Evolutionary conservation across 2,797 vertebrate genomes (phyloP).

Genomic region (Anguilla anguilla): DNA sequence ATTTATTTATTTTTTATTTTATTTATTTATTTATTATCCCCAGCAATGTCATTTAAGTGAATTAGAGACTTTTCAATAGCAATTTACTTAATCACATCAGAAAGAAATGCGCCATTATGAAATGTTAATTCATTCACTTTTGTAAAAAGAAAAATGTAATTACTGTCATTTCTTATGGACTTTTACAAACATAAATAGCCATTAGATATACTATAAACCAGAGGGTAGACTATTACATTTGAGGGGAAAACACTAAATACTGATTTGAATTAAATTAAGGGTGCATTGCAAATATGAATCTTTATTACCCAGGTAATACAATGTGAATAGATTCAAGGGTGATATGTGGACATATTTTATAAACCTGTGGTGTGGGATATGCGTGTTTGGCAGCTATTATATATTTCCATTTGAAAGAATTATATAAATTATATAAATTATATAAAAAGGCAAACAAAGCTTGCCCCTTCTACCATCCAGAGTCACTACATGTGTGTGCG

Average conservation of each 20-base stretch:
- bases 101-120: neutral
- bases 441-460: too few species aligned
- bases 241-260: neutral
- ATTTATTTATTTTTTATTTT: neutral
- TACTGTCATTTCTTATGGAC: neutral
- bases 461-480: too few species aligned
- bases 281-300: too few species aligned
- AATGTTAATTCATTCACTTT: neutral
- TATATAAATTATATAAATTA: too few species aligned
- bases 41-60: neutral
- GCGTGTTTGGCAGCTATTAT: too few species aligned
- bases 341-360: too few species aligned
- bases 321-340: too few species aligned
- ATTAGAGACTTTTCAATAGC: slow-evolving; percentile 5
- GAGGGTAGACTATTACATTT: neutral
- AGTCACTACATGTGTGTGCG: too few species aligned
- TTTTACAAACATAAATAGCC: neutral
- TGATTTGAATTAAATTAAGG: neutral
- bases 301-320: too few species aligned
- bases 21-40: too few species aligned
- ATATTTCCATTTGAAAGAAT: too few species aligned
- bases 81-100: neutral
- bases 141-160: neutral
- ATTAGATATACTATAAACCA: neutral
- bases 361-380: too few species aligned